Evolutionary conservation across 2,888 invertebrate species (phyloP).

Genomic region (Petrolisthes manimaculis): DNA sequence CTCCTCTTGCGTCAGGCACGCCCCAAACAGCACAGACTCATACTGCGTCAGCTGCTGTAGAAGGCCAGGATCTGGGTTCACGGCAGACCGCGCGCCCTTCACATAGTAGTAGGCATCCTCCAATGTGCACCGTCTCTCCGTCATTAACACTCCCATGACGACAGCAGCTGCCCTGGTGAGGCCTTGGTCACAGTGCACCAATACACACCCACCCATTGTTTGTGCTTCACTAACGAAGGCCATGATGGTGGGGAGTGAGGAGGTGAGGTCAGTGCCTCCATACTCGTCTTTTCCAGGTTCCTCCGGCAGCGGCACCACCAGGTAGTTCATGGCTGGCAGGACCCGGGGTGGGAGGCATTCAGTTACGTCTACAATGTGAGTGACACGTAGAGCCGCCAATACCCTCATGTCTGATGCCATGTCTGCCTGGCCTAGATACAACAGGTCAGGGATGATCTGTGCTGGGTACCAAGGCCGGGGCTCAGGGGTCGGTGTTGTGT

Average conservation of each 20-base stretch:
- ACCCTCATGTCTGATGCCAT: constrained; percentile 68
- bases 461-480: constrained; percentile 68
- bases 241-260: constrained; percentile 65
- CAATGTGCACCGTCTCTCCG: constrained; percentile 60
- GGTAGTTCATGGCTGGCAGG: constrained; percentile 67
- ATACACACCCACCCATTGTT: constrained; percentile 67
- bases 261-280: constrained; percentile 60
- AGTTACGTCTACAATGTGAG: constrained; percentile 68
- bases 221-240: constrained; percentile 67
- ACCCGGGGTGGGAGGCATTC: constrained; percentile 66
- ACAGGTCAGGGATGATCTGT: constrained; percentile 67
- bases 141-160: constrained; percentile 64
- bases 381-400: constrained; percentile 67
- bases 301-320: constrained; percentile 66
- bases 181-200: constrained; percentile 67
- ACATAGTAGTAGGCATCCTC: constrained; percentile 66
- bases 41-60: constrained; percentile 60
- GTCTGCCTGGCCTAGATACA: constrained; percentile 68
- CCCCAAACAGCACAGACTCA: constrained; percentile 62
- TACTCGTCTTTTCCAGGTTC: constrained; percentile 41
- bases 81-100: constrained; percentile 60
- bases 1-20: constrained; percentile 55
- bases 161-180: constrained; percentile 62
- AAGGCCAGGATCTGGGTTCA: constrained; percentile 55
- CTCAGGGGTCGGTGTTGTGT: constrained; percentile 46